Base-by-base conservation (phyloP, 2,888 invertebrate species). In the Lysandra coridon region DNA sequence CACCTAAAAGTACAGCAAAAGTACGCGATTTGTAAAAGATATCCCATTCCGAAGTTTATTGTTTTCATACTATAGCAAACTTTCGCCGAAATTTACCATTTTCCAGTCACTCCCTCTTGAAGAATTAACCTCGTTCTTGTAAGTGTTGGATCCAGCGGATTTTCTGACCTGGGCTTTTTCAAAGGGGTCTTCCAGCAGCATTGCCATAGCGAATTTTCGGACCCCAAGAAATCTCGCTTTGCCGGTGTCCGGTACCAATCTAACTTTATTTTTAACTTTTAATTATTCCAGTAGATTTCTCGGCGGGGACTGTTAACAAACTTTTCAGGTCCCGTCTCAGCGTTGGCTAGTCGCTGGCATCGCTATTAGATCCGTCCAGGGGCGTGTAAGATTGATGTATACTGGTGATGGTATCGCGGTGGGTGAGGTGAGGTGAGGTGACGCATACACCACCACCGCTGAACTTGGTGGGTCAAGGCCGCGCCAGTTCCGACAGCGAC, bases 381-480 rank as follows among this genome's bases (percentile, higher is more conserved):
- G 69, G 33, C 69, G 33, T 33, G 69, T 69, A 30, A 57, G 69
- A 69, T 69, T 69, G 14, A 37, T 69, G 69, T 37, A 14, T 69
- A 69, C 69, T 4, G 23, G 69, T 17, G 33, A 69, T 69, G 33
- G 33, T 69, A 69, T 69, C 69, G 33, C 69, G 33, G 14, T 37
- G 33, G 33, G 14, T 69, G 33, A 14, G 64, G 23, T 23, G 23
- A 2, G 23, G n/a, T 12, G 30, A 30, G 33, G 69, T 69, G 69
- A 69, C 69, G 69, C 69, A 69, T 69, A 33, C 69, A 69, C 64
- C 64, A 64, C 12, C 30, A 62, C 64, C n/a, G 33, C 69, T 62
- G 62, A 64, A 78, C 53, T 40, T 44, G 78, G 30, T 57, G 17
- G 64, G 78, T 64, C 37, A 79, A 78, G 78, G 69, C 37, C 44